Conservation (phyloP, 2,888 invertebrate species). For the Perithous albicinctus region DNA sequence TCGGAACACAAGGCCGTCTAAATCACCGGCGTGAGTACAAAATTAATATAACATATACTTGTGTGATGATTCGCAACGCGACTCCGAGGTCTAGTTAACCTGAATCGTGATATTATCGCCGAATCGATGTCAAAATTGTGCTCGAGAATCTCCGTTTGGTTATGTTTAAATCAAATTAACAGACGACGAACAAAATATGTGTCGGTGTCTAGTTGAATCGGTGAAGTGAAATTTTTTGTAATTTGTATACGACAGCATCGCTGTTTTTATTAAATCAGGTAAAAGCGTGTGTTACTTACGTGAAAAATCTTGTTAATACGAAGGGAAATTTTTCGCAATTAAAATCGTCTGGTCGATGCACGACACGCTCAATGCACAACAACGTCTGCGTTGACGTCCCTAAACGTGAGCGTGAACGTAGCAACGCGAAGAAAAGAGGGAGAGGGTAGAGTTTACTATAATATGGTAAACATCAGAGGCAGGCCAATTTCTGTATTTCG, state of each 20-base stretch:
- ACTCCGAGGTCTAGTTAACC: background rate
- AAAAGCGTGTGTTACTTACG: conserved; percentile 56
- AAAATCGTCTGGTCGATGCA: conserved; percentile 53
- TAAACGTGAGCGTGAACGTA: conserved; percentile 60
- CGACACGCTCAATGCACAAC: conserved; percentile 57
- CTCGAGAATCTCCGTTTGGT: conserved; percentile 19
- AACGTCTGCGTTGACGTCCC: conserved; percentile 66
- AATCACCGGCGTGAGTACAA: conserved; percentile 36
- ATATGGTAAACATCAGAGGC: background rate
- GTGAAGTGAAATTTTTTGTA: conserved; percentile 20
- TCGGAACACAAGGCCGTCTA: conserved; percentile 36
- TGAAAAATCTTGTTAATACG: conserved; percentile 21
- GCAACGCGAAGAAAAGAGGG: conserved; percentile 51
- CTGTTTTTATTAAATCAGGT: background rate
- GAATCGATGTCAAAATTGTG: conserved; percentile 19
- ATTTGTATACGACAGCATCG: background rate
- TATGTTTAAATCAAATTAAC: background rate
- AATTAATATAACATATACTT: conserved; percentile 25
- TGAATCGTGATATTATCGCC: background rate
- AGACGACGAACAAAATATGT: background rate
- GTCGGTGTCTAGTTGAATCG: conserved; percentile 1
- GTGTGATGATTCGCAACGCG: conserved; percentile 26
- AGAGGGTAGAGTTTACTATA: conserved; percentile 49
- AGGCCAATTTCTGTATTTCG: background rate
- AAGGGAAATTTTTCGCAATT: conserved; percentile 42